phyloP scores from a whole-genome alignment of 1,140 invertebrate genomes.

The Polypedilum vanderplanki region DNA sequence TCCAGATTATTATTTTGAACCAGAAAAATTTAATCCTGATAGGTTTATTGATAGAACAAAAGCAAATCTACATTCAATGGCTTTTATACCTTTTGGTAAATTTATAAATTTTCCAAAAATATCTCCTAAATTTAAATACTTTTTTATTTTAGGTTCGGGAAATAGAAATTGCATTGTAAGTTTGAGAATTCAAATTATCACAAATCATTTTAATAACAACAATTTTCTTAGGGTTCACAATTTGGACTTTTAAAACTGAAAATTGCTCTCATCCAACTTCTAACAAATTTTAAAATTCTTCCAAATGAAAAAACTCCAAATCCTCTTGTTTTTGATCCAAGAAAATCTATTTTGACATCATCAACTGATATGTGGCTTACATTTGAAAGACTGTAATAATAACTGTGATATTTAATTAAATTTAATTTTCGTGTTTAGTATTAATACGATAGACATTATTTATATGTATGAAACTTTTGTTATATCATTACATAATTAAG shows the following conservation, averaged over 20 bases:
- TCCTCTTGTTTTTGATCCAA: background rate
- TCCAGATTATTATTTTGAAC: conserved; percentile 47
- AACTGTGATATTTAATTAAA: too few species aligned
- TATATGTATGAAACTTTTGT: too few species aligned
- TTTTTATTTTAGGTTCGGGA: background rate
- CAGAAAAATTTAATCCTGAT: conserved; percentile 35
- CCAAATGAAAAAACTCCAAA: conserved; percentile 37
- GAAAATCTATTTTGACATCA: background rate
- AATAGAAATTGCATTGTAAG: background rate
- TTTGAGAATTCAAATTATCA: background rate
- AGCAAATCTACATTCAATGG: conserved; percentile 32
- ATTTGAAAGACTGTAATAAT: too few species aligned
- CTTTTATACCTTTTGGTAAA: conserved; percentile 38
- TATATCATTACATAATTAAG: too few species aligned
- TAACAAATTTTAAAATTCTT: conserved; percentile 41
- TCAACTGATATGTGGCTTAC: background rate
- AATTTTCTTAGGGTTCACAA: conserved; percentile 52
- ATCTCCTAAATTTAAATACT: background rate
- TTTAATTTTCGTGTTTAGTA: too few species aligned
- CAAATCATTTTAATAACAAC: conserved; percentile 56
- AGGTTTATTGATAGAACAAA: conserved; percentile 34
- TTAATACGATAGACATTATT: too few species aligned
- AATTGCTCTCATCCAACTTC: conserved; percentile 42
- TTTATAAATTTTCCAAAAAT: background rate
- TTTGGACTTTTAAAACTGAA: conserved; percentile 46